phyloP scores from a whole-genome alignment of 2,888 invertebrate genomes.

The Acrobasis repandana region DNA sequence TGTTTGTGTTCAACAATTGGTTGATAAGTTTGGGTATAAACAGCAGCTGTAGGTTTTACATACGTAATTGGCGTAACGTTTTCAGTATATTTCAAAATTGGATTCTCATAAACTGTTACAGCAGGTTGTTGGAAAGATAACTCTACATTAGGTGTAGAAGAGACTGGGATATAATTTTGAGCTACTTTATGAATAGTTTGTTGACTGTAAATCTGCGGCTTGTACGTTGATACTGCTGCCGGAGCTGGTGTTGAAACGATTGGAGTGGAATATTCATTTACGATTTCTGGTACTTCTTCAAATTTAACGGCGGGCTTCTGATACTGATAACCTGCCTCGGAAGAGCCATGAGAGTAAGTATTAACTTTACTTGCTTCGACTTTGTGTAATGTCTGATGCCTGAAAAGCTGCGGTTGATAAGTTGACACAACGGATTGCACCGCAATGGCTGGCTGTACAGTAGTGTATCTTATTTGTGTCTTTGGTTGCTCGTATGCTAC shows the following conservation, averaged over 20 bases:
- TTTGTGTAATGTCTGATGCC: conserved; percentile 61
- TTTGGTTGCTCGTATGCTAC: conserved; percentile 45
- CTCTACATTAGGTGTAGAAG: conserved; percentile 55
- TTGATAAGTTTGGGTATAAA: conserved; percentile 59
- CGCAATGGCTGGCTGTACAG: conserved; percentile 43
- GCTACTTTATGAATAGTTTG: conserved; percentile 64
- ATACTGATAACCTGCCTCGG: conserved; percentile 39
- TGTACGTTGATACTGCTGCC: conserved; percentile 53
- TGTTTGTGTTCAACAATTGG: conserved; percentile 56
- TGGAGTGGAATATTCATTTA: conserved; percentile 52
- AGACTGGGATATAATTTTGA: conserved; percentile 51
- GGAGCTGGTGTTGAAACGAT: conserved; percentile 40
- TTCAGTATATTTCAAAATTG: conserved; percentile 58
- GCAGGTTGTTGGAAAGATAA: conserved; percentile 51
- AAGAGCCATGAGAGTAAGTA: conserved; percentile 45
- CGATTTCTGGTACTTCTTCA: conserved; percentile 55
- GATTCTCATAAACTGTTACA: conserved; percentile 60
- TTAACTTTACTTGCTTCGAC: conserved; percentile 56
- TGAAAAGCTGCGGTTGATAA: conserved; percentile 55
- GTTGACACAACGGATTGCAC: conserved; percentile 49
- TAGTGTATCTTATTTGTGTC: conserved; percentile 44
- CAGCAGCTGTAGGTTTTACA: conserved; percentile 55
- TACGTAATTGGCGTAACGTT: conserved; percentile 56
- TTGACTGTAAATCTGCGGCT: conserved; percentile 62
- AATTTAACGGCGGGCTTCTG: conserved; percentile 42